Percentiles rank a stretch among this genome's conserved stretches.
Conservation (phyloP, 2,888 invertebrate genomes). For the Glomeris marginata region DNA sequence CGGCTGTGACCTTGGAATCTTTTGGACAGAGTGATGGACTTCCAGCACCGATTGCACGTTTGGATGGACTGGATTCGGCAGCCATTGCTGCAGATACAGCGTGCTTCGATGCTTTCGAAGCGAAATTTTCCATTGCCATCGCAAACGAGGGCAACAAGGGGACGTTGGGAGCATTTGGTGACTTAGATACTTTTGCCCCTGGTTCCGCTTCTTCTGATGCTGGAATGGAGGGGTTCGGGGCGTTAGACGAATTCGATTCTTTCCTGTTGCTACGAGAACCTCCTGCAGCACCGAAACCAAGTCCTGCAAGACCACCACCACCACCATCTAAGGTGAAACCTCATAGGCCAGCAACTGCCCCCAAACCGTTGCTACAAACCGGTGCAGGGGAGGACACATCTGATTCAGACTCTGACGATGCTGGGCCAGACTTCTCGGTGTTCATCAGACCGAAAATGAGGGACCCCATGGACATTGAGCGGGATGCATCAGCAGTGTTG, state of each 20-base stretch:
- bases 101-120: conserved; percentile 74
- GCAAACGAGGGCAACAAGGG: conserved; percentile 10
- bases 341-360: background rate
- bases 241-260: conserved; percentile 41
- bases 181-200: no score
- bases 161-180: background rate
- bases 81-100: conserved; percentile 28
- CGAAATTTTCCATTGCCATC: conserved; percentile 58
- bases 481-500: background rate
- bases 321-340: background rate
- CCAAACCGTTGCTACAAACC: background rate
- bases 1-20: no score
- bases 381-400: background rate
- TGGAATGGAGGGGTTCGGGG: conserved; percentile 42
- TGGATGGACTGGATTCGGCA: conserved; percentile 18
- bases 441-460: conserved; percentile 41
- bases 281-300: conserved; percentile 46
- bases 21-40: no score
- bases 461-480: conserved; percentile 15
- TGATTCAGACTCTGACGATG: conserved; percentile 53
- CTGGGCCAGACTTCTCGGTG: conserved; percentile 56
- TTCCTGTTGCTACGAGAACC: conserved; percentile 61
- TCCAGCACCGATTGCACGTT: conserved; percentile 4
- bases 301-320: conserved; percentile 42
- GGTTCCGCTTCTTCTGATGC: conserved; percentile 40